These are phyloP conservation scores for Muscina levida DNA, from an alignment of 2,888 invertebrate genomes.

Conservation along the genomic window DNA sequence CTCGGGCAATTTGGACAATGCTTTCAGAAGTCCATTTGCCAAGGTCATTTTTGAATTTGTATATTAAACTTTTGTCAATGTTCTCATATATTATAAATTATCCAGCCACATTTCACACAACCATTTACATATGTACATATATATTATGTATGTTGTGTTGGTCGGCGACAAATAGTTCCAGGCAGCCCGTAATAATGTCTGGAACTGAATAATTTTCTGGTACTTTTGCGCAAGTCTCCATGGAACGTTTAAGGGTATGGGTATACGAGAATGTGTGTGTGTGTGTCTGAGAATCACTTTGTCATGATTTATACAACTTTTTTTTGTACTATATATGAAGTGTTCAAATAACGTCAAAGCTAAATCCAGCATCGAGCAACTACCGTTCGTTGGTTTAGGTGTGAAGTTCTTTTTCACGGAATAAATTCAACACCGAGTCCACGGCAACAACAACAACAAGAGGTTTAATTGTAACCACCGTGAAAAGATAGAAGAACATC, in stretches of 20 bases:
- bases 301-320: background rate
- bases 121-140: background rate
- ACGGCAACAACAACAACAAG: constrained; percentile 41
- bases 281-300: background rate
- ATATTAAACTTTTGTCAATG: constrained; percentile 26
- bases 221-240: constrained; percentile 60
- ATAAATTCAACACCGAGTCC: constrained; percentile 16
- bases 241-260: constrained; percentile 44
- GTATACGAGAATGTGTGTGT: background rate
- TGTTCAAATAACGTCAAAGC: constrained; percentile 1
- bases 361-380: constrained; percentile 4
- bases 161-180: background rate
- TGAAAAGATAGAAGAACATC: constrained; percentile 1
- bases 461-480: constrained; percentile 42
- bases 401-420: constrained; percentile 50
- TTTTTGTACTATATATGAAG: background rate
- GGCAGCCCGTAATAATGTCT: constrained; percentile 13
- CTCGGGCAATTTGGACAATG: constrained; percentile 1
- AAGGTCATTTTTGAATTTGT: constrained; percentile 53
- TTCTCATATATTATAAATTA: background rate
- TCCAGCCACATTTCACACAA: background rate
- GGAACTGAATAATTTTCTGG: constrained; percentile 42
- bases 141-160: background rate
- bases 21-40: constrained; percentile 45
- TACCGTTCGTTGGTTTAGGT: constrained; percentile 41